Evolutionary conservation across 1,140 invertebrate species (phyloP).

Genomic region (Platorchestia sp.): DNA sequence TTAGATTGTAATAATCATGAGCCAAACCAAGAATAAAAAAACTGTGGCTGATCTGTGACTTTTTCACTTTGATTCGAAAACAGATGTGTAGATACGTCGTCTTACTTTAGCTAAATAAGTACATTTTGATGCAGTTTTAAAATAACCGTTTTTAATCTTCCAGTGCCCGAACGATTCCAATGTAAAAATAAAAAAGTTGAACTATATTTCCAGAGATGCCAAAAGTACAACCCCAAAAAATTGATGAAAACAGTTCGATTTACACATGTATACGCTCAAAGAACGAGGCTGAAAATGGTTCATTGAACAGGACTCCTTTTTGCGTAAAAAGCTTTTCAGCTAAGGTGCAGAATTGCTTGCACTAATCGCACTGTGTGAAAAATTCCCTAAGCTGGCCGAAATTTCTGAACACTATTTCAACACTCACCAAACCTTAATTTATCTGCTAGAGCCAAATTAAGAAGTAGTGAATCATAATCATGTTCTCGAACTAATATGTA

Average conservation of each 20-base stretch:
- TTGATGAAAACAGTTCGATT: too few species aligned
- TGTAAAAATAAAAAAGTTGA: not conserved
- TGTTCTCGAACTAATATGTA: not conserved
- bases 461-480: not conserved
- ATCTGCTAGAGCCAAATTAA: not conserved
- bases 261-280: too few species aligned
- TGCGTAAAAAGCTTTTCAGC: too few species aligned
- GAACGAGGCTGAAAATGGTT: too few species aligned
- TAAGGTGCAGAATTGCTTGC: too few species aligned
- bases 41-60: not conserved
- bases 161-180: not conserved
- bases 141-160: not conserved
- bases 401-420: not conserved
- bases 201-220: not conserved
- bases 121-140: not conserved
- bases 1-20: not conserved
- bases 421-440: not conserved
- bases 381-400: not conserved
- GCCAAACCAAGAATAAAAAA: not conserved
- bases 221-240: not conserved
- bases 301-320: too few species aligned
- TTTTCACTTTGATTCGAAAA: not conserved
- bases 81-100: not conserved
- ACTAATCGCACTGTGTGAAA: too few species aligned
- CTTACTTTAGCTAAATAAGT: not conserved